These are phyloP conservation scores for Caenorhabditis tropicalis DNA, from an alignment of 1,140 invertebrate genomes.

Conservation along the genomic window DNA sequence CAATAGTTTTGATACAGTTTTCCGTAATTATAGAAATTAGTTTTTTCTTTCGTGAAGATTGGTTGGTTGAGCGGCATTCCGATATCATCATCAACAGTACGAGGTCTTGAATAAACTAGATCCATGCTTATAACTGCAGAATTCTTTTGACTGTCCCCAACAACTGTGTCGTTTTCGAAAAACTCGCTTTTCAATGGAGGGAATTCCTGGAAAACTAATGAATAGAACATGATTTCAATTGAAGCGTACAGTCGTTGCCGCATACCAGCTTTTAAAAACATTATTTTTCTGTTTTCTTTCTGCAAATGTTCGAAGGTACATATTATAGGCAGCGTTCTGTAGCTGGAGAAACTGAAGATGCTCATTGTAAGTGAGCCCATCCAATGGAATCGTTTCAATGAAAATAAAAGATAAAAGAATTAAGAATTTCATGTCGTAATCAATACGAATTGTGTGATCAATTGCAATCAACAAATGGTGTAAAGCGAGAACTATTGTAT, in stretches of 20 bases:
- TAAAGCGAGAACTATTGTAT: neutral
- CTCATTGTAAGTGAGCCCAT: constrained; percentile 11
- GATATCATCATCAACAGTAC: constrained; percentile 33
- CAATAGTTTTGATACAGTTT: constrained; percentile 19
- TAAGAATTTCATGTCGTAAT: neutral
- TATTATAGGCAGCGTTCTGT: neutral
- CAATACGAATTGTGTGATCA: neutral
- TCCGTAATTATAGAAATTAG: constrained; percentile 30
- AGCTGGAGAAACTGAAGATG: constrained; percentile 5
- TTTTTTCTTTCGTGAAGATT: constrained; percentile 19
- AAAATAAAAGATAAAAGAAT: neutral
- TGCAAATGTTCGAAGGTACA: neutral
- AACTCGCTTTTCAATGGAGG: constrained; percentile 25
- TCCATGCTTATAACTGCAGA: constrained; percentile 4
- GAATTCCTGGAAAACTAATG: neutral
- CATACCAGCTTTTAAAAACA: constrained; percentile 34
- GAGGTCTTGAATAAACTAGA: constrained; percentile 15
- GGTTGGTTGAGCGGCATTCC: constrained; percentile 20
- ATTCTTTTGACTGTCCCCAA: constrained; percentile 1
- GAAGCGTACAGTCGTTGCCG: neutral
- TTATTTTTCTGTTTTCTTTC: constrained; percentile 10
- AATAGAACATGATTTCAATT: too few relatives aligned
- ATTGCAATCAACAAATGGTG: neutral
- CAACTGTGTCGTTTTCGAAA: constrained; percentile 24
- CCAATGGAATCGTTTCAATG: neutral